Base-by-base conservation (phyloP, 2,113 vertebrate species). In the Cinclus mexicanus region DNA sequence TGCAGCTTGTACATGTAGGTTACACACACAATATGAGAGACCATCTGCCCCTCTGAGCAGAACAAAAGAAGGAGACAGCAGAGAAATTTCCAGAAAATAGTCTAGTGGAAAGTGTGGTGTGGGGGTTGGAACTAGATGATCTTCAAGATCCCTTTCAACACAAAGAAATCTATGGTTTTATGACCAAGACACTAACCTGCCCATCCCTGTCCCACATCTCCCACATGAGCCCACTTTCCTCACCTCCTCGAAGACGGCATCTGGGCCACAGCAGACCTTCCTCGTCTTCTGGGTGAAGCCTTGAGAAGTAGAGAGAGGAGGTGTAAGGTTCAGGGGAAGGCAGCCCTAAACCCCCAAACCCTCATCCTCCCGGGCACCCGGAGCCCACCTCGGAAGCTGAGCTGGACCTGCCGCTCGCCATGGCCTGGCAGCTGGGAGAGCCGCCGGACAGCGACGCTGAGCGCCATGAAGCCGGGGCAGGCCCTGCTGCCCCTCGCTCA, bases 231-330 rank as follows among this genome's bases (percentile, higher is more conserved):
- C 59, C 59, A 15, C 33, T 59, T 82, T 56, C n/a, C 98, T 98
- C 94, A 99, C 99, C 99, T 99, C 99, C 28, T 98, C 97, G 28
- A 99, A 98, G 59, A 98, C 59, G 10, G 98, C 98, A 69, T 99
- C 93, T 28, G 97, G 93, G 69, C 98, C 98, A 92, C 98, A 98
- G 74, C 97, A 97, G 84, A 99, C 89, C 87, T 97, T 98, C 95
- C 96, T 98, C n/a, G 98, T 99, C 97, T 99, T 99, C 95, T 99
- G 98, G 24, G 97, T 98, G 95, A 99, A 99, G 82, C 98, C 99
- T 99, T 24, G 31, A 77, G 71, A 37, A 42, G 20, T 3, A 60
- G 53, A 89, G 13, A 22, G 13, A 22, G 25, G 12, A 41, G 17
- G 37, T 0, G 0, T 86, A 57, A 96, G 70, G 37, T 3, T 31